Conservation (phyloP, 2,888 invertebrate genomes). For the Unio pictorum region DNA sequence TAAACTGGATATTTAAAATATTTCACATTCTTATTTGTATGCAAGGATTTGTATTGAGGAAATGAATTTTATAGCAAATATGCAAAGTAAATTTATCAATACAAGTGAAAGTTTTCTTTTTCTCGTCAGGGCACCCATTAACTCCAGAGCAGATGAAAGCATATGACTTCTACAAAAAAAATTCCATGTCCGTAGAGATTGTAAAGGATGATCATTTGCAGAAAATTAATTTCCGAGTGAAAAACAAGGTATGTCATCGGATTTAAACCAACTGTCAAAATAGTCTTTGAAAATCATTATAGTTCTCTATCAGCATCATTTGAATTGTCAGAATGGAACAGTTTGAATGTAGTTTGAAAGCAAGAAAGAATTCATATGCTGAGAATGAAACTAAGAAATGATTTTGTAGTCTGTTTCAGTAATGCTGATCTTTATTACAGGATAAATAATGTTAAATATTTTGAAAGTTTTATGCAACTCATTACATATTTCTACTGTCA, state of each 20-base stretch:
- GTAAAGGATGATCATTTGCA: slow-evolving; percentile 69
- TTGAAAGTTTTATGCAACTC: not conserved
- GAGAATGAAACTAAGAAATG: too few species aligned
- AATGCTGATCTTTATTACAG: not conserved
- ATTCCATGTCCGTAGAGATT: slow-evolving; percentile 69
- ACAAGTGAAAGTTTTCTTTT: too few species aligned
- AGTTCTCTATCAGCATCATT: not conserved
- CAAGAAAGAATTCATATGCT: too few species aligned
- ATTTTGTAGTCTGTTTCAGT: not conserved
- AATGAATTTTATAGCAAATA: too few species aligned
- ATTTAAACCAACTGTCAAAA: not conserved
- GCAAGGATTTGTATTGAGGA: too few species aligned
- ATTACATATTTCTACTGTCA: not conserved
- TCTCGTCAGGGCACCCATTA: slow-evolving; percentile 39
- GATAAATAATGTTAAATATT: not conserved
- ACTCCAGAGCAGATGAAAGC: slow-evolving; percentile 63
- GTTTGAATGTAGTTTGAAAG: too few species aligned
- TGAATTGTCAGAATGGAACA: too few species aligned
- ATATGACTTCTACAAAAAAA: slow-evolving; percentile 67
- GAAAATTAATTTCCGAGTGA: slow-evolving; percentile 70
- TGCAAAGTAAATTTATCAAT: too few species aligned
- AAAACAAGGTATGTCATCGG: slow-evolving; percentile 62
- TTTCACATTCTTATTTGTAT: too few species aligned
- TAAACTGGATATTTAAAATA: too few species aligned
- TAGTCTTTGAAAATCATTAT: not conserved